Evolutionary conservation across 2,888 invertebrate genomes (phyloP), one percentile per base, ranked within the genome.

Genomic region (Pterostichus madidus): DNA sequence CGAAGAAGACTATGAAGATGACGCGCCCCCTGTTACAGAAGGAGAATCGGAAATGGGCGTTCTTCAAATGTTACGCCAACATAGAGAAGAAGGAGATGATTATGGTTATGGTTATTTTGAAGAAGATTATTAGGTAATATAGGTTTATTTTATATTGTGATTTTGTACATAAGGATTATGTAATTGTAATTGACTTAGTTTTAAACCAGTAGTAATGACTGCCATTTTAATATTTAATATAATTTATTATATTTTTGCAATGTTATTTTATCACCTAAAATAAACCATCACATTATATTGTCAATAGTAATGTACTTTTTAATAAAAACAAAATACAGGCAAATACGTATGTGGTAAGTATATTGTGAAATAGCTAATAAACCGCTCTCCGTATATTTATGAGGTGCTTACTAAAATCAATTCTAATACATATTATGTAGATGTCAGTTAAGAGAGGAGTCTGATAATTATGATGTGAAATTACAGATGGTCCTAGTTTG

Each of bases 61-160:
- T 31, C 86, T 89, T 77, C 88, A 91, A 85, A 89, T 91, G 89
- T 86, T 91, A 82, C 89, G 90, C 56, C 90, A 90, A 49, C 94
- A 94, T 85, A 92, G 93, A 82, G 93, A 93, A 15, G 93, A 93
- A 17, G 93, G 93, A 0, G 93, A 94, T 35, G 93, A 94, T 71
- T 94, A 94, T 85, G 94, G 92, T 79, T 94, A 93, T 84, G 91
- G 89, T 75, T 91, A 91, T 84, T 90, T 91, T 76, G 94, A 95
- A 80, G 95, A 95, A 84, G 95, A 95, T 82, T 93, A 92, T 87
- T 92, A 24, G 24, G 3, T 24, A 90, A 87, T 56, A 5, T 56
- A 13, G 5, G 5, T 49, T 49, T 49, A 13, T 49, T n/a, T 4
- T n/a, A 49, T n/a, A n/a, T 56, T 64, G 59, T 59, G 64, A 64